phyloP scores from a whole-genome alignment of 1,140 invertebrate species.

The Drosophila saltans region DNA sequence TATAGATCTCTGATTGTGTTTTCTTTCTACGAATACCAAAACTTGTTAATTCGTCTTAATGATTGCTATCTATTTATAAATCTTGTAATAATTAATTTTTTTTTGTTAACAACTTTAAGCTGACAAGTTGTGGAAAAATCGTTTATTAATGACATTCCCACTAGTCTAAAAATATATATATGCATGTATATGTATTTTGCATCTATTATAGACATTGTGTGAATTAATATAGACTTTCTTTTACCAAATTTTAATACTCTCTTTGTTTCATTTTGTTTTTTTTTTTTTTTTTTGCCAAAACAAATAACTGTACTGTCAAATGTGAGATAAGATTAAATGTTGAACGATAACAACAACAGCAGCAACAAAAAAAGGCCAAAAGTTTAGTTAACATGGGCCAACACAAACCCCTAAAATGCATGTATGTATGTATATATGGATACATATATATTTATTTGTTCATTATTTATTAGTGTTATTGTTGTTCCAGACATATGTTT shows the following conservation, averaged over 20 bases:
- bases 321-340: constrained; percentile 65
- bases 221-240: constrained; percentile 6
- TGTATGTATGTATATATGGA: constrained; percentile 2
- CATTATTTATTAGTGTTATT: too few relatives aligned
- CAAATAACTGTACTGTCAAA: constrained; percentile 45
- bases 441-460: too few relatives aligned
- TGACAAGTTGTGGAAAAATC: background rate
- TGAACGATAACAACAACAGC: constrained; percentile 47
- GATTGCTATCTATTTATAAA: constrained; percentile 40
- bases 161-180: constrained; percentile 1
- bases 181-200: background rate
- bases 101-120: background rate
- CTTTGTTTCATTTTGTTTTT: constrained; percentile 13
- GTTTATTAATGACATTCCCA: constrained; percentile 8
- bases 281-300: constrained; percentile 32
- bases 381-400: constrained; percentile 29
- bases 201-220: constrained; percentile 3
- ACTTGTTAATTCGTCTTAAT: constrained; percentile 31
- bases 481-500: too few relatives aligned
- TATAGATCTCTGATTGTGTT: too few relatives aligned
- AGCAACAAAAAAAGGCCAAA: constrained; percentile 32
- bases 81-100: constrained; percentile 12
- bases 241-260: background rate
- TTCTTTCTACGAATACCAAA: too few relatives aligned
- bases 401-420: constrained; percentile 24